Conservation (phyloP, 2,888 invertebrate genomes). For the Drosophila niveifrons region DNA sequence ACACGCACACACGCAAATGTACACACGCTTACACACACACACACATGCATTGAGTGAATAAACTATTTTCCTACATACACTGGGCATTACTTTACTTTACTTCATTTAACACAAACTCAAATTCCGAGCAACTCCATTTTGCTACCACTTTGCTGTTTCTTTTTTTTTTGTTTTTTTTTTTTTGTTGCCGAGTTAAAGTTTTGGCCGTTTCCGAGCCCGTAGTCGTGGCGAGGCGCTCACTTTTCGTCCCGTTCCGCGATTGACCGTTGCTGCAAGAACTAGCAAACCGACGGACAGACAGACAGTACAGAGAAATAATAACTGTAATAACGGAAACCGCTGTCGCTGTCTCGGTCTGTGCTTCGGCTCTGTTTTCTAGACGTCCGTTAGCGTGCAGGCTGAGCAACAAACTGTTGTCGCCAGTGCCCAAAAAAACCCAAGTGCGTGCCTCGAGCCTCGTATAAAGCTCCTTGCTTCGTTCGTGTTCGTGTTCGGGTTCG, state of each 20-base stretch:
- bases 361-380: constrained; percentile 34
- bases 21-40: constrained; percentile 34
- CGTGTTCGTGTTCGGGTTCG: not conserved
- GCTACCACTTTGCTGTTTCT: constrained; percentile 24
- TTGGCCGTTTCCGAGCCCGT: constrained; percentile 21
- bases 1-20: constrained; percentile 41
- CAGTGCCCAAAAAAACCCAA: constrained; percentile 29
- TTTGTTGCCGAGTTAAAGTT: constrained; percentile 26
- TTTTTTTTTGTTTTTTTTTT: constrained; percentile 5
- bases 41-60: constrained; percentile 1
- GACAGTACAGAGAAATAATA: constrained; percentile 26
- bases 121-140: constrained; percentile 53
- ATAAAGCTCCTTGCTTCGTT: constrained; percentile 35
- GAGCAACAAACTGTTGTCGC: constrained; percentile 85
- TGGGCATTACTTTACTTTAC: constrained; percentile 29
- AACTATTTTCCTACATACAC: constrained; percentile 22
- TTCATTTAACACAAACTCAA: constrained; percentile 40
- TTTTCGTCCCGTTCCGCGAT: constrained; percentile 30
- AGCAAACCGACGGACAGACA: constrained; percentile 18
- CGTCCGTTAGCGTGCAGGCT: constrained; percentile 80
- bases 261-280: constrained; percentile 46
- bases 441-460: constrained; percentile 40
- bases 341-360: constrained; percentile 15
- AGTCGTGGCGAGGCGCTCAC: constrained; percentile 20
- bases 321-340: constrained; percentile 44